Percentiles rank a stretch among this genome's conserved stretches.
Evolutionary conservation across 2,797 vertebrate genomes (phyloP).

Genomic region (Enoplosus armatus): DNA sequence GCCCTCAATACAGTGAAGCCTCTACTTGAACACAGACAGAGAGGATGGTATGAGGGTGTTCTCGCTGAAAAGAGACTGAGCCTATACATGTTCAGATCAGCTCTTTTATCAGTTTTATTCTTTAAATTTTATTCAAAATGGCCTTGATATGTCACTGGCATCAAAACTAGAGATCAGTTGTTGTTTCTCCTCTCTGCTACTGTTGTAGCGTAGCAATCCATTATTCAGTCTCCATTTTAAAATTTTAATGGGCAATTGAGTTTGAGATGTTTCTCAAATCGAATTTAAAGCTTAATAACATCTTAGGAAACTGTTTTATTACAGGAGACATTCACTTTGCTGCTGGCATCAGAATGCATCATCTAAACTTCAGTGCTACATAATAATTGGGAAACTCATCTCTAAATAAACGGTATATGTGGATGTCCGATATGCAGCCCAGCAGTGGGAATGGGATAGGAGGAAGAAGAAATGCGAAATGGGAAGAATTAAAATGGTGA

Average conservation of each 20-base stretch:
- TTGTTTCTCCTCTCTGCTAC: neutral
- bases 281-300: neutral
- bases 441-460: constrained; percentile 13
- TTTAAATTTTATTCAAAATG: constrained; percentile 1
- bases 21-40: constrained; percentile 8
- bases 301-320: neutral
- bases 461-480: constrained; percentile 43
- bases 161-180: constrained; percentile 2
- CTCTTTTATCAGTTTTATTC: constrained; percentile 21
- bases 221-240: neutral
- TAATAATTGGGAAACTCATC: constrained; percentile 15
- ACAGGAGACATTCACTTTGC: neutral
- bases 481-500: constrained; percentile 59
- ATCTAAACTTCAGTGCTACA: constrained; percentile 2
- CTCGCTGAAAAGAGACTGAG: neutral
- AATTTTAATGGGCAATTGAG: neutral
- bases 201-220: neutral
- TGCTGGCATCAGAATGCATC: neutral
- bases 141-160: constrained; percentile 16
- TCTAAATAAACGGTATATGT: constrained; percentile 26
- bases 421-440: constrained; percentile 15
- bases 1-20: neutral
- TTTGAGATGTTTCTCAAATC: constrained; percentile 1
- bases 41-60: neutral
- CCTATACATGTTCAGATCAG: neutral